Conservation (phyloP, 92 coral and sea anemone genomes). For the Hydrozoanthus gracilis region DNA sequence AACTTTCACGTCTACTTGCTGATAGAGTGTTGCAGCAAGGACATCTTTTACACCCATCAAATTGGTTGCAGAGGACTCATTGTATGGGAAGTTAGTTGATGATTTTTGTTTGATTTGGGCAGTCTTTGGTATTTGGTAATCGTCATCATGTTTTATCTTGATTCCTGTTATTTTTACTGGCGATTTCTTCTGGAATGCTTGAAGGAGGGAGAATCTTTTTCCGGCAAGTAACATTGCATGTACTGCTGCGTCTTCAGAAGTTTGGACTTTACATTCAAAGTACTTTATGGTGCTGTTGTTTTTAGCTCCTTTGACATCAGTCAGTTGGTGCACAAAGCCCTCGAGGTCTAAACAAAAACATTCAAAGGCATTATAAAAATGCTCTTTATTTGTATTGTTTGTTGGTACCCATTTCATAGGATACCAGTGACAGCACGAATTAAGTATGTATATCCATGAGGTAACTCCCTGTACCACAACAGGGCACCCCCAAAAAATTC, state of each 20-base stretch:
- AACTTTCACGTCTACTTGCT: too few relatives aligned
- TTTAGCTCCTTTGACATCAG: not conserved
- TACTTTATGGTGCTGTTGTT: constrained; percentile 13
- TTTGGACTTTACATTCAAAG: constrained; percentile 1
- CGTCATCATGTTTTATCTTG: too few relatives aligned
- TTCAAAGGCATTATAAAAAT: constrained; percentile 18
- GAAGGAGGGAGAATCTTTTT: constrained; percentile 4
- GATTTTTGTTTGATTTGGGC: too few relatives aligned
- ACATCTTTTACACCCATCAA: too few relatives aligned
- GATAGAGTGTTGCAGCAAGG: too few relatives aligned
- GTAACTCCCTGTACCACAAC: constrained; percentile 6
- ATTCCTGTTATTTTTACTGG: not conserved
- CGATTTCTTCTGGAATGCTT: constrained; percentile 13
- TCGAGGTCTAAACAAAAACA: constrained; percentile 7
- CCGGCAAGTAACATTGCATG: not conserved
- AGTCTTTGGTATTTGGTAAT: too few relatives aligned
- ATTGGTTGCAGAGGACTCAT: too few relatives aligned
- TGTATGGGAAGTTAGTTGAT: too few relatives aligned
- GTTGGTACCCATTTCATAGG: not conserved
- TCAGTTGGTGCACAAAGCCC: constrained; percentile 25
- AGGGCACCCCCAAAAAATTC: not conserved
- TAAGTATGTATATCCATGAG: constrained; percentile 27
- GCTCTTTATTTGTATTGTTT: constrained; percentile 21
- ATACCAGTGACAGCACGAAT: not conserved
- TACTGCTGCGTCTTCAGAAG: constrained; percentile 8